These are phyloP conservation scores for Cathartes aura DNA, from an alignment of 2,113 vertebrate genomes.

Conservation along the genomic window DNA sequence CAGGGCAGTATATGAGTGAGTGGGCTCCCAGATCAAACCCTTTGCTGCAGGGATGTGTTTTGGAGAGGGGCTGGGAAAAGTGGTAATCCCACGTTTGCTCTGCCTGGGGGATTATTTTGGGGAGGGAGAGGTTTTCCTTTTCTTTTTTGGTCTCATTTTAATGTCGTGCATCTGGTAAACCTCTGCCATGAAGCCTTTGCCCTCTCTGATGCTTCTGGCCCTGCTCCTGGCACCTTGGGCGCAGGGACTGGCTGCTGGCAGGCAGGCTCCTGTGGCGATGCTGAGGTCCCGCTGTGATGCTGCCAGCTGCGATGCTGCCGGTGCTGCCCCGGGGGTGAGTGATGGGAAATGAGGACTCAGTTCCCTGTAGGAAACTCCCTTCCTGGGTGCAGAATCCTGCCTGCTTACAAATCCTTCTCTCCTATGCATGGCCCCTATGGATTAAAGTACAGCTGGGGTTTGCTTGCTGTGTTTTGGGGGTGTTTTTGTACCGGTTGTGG, in stretches of 20 bases:
- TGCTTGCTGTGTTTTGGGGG: not conserved
- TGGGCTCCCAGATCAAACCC: rapidly evolving
- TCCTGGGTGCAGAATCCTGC: rapidly evolving
- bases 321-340: not conserved
- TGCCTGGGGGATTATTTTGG: not conserved
- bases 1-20: not conserved
- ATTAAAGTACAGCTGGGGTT: not conserved
- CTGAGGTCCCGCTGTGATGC: not conserved
- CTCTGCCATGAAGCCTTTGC: not conserved
- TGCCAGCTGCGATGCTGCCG: not conserved
- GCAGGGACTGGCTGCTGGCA: not conserved
- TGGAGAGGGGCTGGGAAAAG: too few species aligned
- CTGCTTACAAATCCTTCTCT: not conserved
- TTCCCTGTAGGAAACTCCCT: not conserved
- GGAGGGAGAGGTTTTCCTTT: rapidly evolving
- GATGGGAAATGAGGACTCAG: rapidly evolving
- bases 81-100: rapidly evolving
- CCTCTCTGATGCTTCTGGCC: not conserved
- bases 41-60: not conserved
- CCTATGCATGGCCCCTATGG: rapidly evolving
- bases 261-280: not conserved
- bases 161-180: not conserved
- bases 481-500: not conserved
- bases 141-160: not conserved
- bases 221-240: not conserved